phyloP scores from a whole-genome alignment of 2,797 vertebrate genomes.

The Melanotaenia nigrans region DNA sequence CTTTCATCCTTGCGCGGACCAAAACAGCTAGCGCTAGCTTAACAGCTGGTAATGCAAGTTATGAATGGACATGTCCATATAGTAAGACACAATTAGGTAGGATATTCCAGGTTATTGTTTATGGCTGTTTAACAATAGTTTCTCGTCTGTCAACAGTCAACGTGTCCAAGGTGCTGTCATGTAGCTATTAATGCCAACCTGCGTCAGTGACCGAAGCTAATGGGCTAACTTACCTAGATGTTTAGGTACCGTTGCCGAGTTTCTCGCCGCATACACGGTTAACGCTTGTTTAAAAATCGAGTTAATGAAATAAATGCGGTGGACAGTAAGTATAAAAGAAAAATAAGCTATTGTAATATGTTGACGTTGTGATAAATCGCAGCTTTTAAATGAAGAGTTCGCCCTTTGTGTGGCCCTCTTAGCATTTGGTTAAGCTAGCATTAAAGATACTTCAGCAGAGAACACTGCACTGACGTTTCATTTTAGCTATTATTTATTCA shows the following conservation, averaged over 20 bases:
- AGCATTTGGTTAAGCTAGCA: constrained; percentile 24
- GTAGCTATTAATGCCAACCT: constrained; percentile 47
- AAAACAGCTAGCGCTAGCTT: constrained; percentile 54
- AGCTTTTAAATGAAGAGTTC: background rate
- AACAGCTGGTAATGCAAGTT: constrained; percentile 34
- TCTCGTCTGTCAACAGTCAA: background rate
- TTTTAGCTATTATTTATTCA: background rate
- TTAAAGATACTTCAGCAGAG: background rate
- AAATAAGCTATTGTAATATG: rapidly evolving
- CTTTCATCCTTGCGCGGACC: constrained; percentile 6
- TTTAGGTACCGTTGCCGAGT: constrained; percentile 27
- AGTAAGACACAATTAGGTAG: constrained; percentile 39
- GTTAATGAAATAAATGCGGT: background rate
- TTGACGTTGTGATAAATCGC: background rate
- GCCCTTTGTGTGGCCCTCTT: constrained; percentile 21
- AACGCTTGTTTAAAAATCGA: rapidly evolving
- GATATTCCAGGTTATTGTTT: background rate
- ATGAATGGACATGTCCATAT: constrained; percentile 34
- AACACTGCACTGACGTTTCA: background rate
- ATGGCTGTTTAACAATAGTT: rapidly evolving
- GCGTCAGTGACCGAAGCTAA: constrained; percentile 65
- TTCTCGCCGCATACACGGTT: constrained; percentile 6
- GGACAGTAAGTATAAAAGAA: background rate
- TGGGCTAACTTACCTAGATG: constrained; percentile 34
- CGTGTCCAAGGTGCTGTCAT: background rate